phyloP scores from a whole-genome alignment of 2,888 invertebrate genomes.

The Minunthozetes semirufus region DNA sequence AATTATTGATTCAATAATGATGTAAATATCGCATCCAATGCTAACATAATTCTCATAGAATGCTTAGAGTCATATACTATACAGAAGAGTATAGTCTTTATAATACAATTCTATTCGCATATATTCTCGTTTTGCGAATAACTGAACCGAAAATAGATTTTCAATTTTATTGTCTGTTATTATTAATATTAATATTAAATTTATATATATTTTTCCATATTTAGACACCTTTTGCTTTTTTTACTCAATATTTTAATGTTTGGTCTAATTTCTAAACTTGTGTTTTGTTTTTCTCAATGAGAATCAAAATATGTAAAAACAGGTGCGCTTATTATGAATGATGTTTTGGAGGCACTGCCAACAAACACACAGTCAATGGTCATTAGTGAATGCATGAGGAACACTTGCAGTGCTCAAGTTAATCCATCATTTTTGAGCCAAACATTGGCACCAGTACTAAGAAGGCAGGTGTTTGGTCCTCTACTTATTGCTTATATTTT shows the following conservation, averaged over 20 bases:
- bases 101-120: neutral
- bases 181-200: neutral
- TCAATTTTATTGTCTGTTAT: conserved; percentile 10
- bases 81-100: neutral
- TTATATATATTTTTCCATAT: neutral
- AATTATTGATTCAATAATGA: conserved; percentile 23
- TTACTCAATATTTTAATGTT: neutral
- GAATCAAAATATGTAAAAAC: conserved; percentile 10
- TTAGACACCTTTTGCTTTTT: neutral
- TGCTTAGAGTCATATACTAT: neutral
- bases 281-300: neutral
- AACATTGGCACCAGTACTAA: neutral
- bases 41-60: neutral
- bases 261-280: neutral
- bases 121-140: neutral
- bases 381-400: neutral
- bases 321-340: conserved; percentile 17
- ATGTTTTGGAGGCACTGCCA: neutral
- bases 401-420: neutral
- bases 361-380: neutral
- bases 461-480: conserved; percentile 19
- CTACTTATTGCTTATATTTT: neutral
- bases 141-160: conserved; percentile 7
- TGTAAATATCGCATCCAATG: conserved; percentile 14
- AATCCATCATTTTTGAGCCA: neutral